Conservation (phyloP, 1,140 invertebrate species). For the Saccostrea cuccullata region DNA sequence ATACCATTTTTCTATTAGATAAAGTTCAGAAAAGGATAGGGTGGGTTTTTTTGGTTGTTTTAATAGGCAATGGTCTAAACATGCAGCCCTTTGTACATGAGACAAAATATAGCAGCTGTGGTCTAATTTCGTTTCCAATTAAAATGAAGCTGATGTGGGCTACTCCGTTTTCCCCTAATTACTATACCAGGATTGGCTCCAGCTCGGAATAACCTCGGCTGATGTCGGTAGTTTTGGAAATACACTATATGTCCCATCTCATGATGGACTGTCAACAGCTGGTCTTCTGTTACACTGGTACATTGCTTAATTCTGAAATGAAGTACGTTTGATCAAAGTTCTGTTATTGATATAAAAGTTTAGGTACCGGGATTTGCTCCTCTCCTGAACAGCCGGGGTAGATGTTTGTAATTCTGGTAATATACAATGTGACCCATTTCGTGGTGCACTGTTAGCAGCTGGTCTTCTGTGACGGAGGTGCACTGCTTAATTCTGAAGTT, state of each 20-base stretch:
- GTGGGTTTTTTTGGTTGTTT: too few species aligned
- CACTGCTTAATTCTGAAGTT: slow-evolving; percentile 73
- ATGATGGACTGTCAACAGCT: slow-evolving; percentile 86
- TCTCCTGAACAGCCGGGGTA: slow-evolving; percentile 84
- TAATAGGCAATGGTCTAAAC: too few species aligned
- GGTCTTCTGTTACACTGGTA: slow-evolving; percentile 77
- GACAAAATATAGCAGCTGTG: too few species aligned
- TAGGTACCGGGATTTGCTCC: slow-evolving; percentile 86
- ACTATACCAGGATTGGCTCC: slow-evolving; percentile 56
- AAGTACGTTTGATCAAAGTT: neutral
- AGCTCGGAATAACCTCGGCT: slow-evolving; percentile 48
- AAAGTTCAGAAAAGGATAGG: too few species aligned
- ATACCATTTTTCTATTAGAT: too few species aligned
- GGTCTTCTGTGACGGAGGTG: slow-evolving; percentile 77
- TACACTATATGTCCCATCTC: slow-evolving; percentile 89
- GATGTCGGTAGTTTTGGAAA: slow-evolving; percentile 84
- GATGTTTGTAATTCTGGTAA: slow-evolving; percentile 84
- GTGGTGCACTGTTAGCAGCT: slow-evolving; percentile 86
- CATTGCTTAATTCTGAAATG: slow-evolving; percentile 70
- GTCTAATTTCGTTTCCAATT: too few species aligned
- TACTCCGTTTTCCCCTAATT: neutral
- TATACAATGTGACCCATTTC: slow-evolving; percentile 89
- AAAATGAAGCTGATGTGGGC: too few species aligned
- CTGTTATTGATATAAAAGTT: neutral
- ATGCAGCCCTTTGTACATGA: too few species aligned